These are phyloP conservation scores for Brachyptera putata DNA, from an alignment of 2,888 invertebrate genomes.

Conservation along the genomic window DNA sequence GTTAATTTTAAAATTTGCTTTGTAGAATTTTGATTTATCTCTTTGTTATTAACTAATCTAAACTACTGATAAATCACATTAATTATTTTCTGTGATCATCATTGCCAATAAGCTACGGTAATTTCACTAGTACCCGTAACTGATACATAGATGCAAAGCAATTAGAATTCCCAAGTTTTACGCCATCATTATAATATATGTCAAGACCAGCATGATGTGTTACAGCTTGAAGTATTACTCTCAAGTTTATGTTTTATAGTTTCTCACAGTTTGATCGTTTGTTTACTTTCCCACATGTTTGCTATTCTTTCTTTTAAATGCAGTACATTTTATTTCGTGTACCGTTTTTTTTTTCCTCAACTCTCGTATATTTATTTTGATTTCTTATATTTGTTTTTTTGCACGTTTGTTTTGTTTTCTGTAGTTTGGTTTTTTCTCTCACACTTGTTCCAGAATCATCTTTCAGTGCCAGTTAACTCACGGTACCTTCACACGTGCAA, in stretches of 20 bases:
- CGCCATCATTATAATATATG: too few relatives aligned
- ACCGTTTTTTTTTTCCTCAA: conserved; percentile 33
- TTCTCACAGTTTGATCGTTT: conserved; percentile 31
- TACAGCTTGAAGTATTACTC: too few relatives aligned
- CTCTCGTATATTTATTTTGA: conserved; percentile 34
- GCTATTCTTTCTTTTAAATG: conserved; percentile 33
- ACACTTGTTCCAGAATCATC: conserved; percentile 74
- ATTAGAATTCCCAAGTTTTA: too few relatives aligned
- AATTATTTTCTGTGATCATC: too few relatives aligned
- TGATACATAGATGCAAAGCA: too few relatives aligned
- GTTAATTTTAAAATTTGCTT: too few relatives aligned
- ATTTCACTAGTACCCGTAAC: too few relatives aligned
- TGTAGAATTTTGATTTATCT: too few relatives aligned
- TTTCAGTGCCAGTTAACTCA: conserved; percentile 82
- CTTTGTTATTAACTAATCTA: too few relatives aligned
- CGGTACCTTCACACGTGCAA: conserved; percentile 77
- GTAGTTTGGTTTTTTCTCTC: conserved; percentile 51
- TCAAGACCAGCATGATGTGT: too few relatives aligned
- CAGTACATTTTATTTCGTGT: conserved; percentile 30
- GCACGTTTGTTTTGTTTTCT: conserved; percentile 53
- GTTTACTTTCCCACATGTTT: conserved; percentile 29
- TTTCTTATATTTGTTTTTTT: conserved; percentile 40
- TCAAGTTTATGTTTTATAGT: conserved; percentile 35
- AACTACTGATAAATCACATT: too few relatives aligned
- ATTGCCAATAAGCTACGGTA: too few relatives aligned